Evolutionary conservation across 2,113 vertebrate genomes (phyloP), one percentile per base, ranked within the genome.

Genomic region (Macrotis lagotis): DNA sequence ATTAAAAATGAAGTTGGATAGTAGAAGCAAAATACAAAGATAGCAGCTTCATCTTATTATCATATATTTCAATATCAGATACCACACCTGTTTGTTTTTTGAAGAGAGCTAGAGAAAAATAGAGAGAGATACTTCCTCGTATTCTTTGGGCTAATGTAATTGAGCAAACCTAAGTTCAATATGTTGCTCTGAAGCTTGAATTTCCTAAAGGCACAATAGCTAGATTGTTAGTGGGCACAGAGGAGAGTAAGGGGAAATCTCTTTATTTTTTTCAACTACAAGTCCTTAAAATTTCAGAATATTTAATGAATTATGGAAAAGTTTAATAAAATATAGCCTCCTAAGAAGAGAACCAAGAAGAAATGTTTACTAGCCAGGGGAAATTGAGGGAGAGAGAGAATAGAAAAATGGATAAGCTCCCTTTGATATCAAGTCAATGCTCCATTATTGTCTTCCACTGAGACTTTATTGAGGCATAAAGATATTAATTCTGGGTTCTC

Each of bases 1-100:
- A 93, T 93, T 92, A 83, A 96, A 95, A 90, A 93, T 74, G 5
- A 92, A 59, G 7, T 95, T 55, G 89, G 6, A 90, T 83, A 74
- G 2, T 52, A 28, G 12, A 50, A 89, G 22, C 83, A 94, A 95
- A 94, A 95, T 94, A 22, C 12, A 93, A 50, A 66, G 47, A 92
- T 92, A 89, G 92, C 48, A 0, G 8, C 31, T 91, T 50, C 6
- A 50, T 51, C 25, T 66, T 91, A 50, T 50, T 51, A 91, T 26
- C 28, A 51, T 37, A 24, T 83, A 83, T 74, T 44, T 92, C 3
- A 66, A 10, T 2, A 55, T 93, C 50, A 92, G 28, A 47, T 10
- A 48, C 0, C 1, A 5, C 48, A 50, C 14, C 37, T 88, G 22
- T n/a, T 95, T 83, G 66, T 83, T 94, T 90, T 90, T 50, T 44